A percentile compares a stretch with the other conserved stretches of the same genome.
Conservation (phyloP, 2,888 invertebrate species). For the Cremastinae sp. region DNA sequence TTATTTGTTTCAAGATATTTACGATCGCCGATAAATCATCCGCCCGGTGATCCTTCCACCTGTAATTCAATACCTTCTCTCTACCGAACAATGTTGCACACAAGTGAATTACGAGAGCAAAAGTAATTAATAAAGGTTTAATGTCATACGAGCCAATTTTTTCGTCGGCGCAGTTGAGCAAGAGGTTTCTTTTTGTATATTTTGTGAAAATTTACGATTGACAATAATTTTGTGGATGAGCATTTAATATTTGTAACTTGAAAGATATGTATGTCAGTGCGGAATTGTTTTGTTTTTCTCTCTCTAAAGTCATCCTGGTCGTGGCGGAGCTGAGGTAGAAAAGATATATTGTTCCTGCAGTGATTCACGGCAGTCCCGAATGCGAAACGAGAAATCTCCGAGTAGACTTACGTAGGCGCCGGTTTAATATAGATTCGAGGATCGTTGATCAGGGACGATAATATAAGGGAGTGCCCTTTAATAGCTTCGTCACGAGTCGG, state of each 20-base stretch:
- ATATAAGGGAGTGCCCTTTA: slow-evolving; percentile 70
- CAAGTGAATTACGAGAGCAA: slow-evolving; percentile 22
- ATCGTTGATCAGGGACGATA: slow-evolving; percentile 61
- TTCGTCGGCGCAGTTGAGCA: too few species aligned
- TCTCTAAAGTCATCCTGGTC: too few species aligned
- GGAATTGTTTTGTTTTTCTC: too few species aligned
- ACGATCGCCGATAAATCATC: slow-evolving; percentile 56
- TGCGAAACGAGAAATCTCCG: slow-evolving; percentile 45
- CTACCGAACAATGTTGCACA: slow-evolving; percentile 12
- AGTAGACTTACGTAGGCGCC: slow-evolving; percentile 24
- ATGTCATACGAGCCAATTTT: slow-evolving; percentile 44
- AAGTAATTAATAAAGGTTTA: slow-evolving; percentile 56
- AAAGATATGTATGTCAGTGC: too few species aligned
- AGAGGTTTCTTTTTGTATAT: too few species aligned
- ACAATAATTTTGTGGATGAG: too few species aligned
- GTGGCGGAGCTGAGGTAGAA: too few species aligned
- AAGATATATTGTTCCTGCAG: too few species aligned
- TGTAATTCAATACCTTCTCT: slow-evolving; percentile 52
- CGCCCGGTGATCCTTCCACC: slow-evolving; percentile 46
- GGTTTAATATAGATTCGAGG: slow-evolving; percentile 24
- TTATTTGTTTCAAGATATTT: slow-evolving; percentile 58
- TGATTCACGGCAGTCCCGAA: slow-evolving; percentile 58
- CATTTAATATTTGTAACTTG: too few species aligned
- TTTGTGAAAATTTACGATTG: too few species aligned
- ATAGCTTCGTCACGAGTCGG: slow-evolving; percentile 64